Evolutionary conservation across 1,140 invertebrate species (phyloP), one percentile per base, ranked within the genome.

Genomic region (Pomacea maculata): DNA sequence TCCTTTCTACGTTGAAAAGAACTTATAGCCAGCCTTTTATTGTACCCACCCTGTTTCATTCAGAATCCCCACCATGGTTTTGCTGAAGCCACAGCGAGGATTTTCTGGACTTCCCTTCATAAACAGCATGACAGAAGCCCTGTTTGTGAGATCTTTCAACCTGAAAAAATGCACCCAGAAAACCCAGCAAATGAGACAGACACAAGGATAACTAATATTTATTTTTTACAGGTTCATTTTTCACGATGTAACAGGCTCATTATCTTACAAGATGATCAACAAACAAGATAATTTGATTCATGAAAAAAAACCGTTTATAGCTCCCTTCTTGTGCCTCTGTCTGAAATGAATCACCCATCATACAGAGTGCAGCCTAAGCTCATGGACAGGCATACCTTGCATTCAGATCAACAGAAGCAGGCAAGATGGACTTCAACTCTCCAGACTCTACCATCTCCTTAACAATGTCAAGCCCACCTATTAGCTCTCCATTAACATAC

Each of bases 401-500:
- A 64, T 89, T 86, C 5, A 90, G 75, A 55, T 85, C 84, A n/a
- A 82, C 80, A 74, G 83, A 80, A 79, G 85, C 82, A 10, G 89
- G 90, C 54, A 90, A 83, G 57, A 86, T 81, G 45, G 84, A 79
- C 78, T 89, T 78, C 25, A 91, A 82, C 79, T 91, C 90, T 34
- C 88, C 88, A 15, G 86, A 85, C 80, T 89, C 89, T 1, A 88
- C 86, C 70, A 91, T 80, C 84, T 91, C 90, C 79, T 91, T 91
- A 64, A 99, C 94, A 86, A 99, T 99, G 91, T 99, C 98, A 83
- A 99, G 92, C 55, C 98, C 98, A 34, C 98, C 98, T 85, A 99
- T 93, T 0, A 99, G 92, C 89, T 98, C 95, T 52, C 98, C 98
- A 88, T 98, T 97, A 0, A 96, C 94, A 83, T 99, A 99, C 1